phyloP scores from a whole-genome alignment of 2,797 vertebrate genomes.

The Hyperoplus immaculatus region DNA sequence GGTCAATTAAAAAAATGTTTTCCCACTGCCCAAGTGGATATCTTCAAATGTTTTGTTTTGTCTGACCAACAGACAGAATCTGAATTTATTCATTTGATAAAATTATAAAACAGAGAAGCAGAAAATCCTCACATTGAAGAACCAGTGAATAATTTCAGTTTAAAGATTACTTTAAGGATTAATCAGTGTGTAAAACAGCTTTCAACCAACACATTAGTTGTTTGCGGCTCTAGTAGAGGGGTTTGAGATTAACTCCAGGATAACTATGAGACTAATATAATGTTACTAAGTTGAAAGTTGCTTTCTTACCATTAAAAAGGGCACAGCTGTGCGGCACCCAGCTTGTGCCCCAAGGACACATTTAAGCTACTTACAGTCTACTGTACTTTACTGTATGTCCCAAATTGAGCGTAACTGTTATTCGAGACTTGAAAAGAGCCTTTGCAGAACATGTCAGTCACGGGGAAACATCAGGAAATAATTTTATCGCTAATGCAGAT shows the following conservation, averaged over 20 bases:
- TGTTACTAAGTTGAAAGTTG: background rate
- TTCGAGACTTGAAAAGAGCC: constrained; percentile 47
- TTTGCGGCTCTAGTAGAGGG: background rate
- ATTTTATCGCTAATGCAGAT: constrained; percentile 42
- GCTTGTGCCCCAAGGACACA: constrained; percentile 20
- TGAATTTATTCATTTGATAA: background rate
- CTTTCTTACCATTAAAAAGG: constrained; percentile 11
- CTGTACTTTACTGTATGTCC: constrained; percentile 47
- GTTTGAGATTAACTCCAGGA: background rate
- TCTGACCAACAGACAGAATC: background rate
- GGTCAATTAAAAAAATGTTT: background rate
- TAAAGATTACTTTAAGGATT: background rate
- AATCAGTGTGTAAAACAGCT: background rate
- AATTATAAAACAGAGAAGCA: background rate
- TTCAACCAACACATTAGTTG: background rate
- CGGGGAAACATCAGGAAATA: constrained; percentile 57
- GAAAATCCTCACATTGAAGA: background rate
- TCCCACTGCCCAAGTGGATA: background rate
- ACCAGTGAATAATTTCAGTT: background rate
- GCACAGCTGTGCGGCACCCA: constrained; percentile 4
- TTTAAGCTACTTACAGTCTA: constrained; percentile 30
- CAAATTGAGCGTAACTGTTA: constrained; percentile 64
- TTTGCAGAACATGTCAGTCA: constrained; percentile 35
- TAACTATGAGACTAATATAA: background rate
- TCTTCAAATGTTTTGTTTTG: constrained; percentile 3